A percentile compares a stretch with the other conserved stretches of the same genome.
phyloP scores from a whole-genome alignment of 2,797 vertebrate genomes.

The Sebastes diploproa region DNA sequence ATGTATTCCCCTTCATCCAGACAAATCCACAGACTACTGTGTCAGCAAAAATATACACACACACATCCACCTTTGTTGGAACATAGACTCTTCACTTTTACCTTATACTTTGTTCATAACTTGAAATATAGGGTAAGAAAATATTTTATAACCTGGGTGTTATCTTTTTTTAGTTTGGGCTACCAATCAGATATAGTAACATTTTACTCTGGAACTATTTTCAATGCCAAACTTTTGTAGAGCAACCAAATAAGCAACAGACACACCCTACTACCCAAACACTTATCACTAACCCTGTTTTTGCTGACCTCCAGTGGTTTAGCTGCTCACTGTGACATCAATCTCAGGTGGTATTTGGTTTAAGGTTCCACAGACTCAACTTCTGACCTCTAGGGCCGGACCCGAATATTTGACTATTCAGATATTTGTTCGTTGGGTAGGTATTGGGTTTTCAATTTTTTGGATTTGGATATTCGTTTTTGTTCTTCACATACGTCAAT shows the following conservation, averaged over 20 bases:
- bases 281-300: not conserved
- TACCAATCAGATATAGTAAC: not conserved
- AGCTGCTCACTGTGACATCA: not conserved
- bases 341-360: not conserved
- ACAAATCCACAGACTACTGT: conserved; percentile 72
- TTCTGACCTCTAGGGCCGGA: not conserved
- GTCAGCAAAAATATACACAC: conserved; percentile 73
- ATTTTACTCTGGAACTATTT: not conserved
- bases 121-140: conserved; percentile 27
- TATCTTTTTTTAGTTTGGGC: not conserved
- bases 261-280: not conserved
- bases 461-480: not conserved
- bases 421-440: not conserved
- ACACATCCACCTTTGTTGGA: conserved; percentile 36
- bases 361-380: not conserved
- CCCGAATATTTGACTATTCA: not conserved
- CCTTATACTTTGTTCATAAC: conserved; percentile 37
- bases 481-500: not conserved
- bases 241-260: not conserved
- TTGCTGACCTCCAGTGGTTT: not conserved
- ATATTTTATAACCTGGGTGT: not conserved
- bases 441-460: not conserved
- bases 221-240: not conserved
- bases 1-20: conserved; percentile 81
- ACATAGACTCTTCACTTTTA: conserved; percentile 35